Percentiles rank a stretch among this genome's conserved stretches.
These are phyloP conservation scores for Odontomyia ornata DNA, from an alignment of 2,888 invertebrate species.

Conservation along the genomic window DNA sequence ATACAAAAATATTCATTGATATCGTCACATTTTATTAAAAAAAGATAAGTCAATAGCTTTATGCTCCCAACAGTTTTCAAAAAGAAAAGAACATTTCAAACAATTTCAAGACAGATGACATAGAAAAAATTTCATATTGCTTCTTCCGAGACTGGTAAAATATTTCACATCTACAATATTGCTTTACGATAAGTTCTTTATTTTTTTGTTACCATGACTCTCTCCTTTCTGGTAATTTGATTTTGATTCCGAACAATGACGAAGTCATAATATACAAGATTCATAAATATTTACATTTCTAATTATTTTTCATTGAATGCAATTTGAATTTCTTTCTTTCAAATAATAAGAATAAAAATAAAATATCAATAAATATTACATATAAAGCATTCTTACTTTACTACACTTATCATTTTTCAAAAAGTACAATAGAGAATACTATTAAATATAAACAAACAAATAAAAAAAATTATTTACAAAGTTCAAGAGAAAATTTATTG, in stretches of 20 bases:
- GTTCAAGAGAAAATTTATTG: background rate
- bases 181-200: too few relatives aligned
- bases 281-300: slow-evolving; percentile 13
- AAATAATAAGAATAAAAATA: background rate
- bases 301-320: too few relatives aligned
- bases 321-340: background rate
- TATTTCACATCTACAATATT: too few relatives aligned
- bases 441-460: background rate
- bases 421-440: background rate
- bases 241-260: too few relatives aligned
- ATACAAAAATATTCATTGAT: background rate
- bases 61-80: too few relatives aligned
- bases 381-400: background rate
- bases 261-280: background rate
- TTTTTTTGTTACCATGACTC: too few relatives aligned
- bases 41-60: background rate
- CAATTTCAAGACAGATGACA: too few relatives aligned
- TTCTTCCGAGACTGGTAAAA: too few relatives aligned
- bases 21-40: slow-evolving; percentile 21
- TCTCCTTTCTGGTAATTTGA: too few relatives aligned
- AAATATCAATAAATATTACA: slow-evolving; percentile 22
- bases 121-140: too few relatives aligned
- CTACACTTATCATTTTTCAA: background rate
- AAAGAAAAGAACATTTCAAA: too few relatives aligned
- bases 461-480: background rate